These are phyloP conservation scores for Polietes domitor DNA, from an alignment of 2,888 invertebrate genomes.

Conservation along the genomic window DNA sequence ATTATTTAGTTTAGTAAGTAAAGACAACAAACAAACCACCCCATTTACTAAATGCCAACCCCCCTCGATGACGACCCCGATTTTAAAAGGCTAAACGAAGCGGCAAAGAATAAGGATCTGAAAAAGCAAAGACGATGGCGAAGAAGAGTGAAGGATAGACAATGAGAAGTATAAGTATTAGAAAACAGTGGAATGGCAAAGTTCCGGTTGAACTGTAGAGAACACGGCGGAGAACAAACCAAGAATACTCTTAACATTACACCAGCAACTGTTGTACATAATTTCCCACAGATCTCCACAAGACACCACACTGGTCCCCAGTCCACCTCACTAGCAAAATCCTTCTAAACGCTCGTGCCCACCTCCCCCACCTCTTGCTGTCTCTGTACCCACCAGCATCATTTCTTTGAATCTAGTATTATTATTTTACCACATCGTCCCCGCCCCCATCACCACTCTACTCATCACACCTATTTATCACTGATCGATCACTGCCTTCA, in stretches of 20 bases:
- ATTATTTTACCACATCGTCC: background rate
- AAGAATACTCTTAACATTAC: conserved; percentile 72
- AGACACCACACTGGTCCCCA: background rate
- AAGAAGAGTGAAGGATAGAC: conserved; percentile 34
- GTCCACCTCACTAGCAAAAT: background rate
- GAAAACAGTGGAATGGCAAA: conserved; percentile 60
- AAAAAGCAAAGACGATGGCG: conserved; percentile 55
- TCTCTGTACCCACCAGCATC: conserved; percentile 11
- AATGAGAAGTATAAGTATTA: conserved; percentile 7
- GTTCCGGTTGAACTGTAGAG: conserved; percentile 21
- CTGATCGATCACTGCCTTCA: conserved; percentile 3
- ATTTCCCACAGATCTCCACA: conserved; percentile 55
- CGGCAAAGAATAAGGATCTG: conserved; percentile 35
- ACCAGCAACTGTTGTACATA: conserved; percentile 52
- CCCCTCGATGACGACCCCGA: conserved; percentile 62
- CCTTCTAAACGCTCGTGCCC: background rate
- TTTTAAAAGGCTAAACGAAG: conserved; percentile 51
- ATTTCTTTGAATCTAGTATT: background rate
- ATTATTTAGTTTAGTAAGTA: conserved; percentile 66
- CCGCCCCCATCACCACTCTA: conserved; percentile 34
- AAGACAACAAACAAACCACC: conserved; percentile 30
- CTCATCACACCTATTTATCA: conserved; percentile 14
- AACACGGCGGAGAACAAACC: conserved; percentile 64
- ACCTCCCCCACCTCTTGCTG: no score
- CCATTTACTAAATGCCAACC: conserved; percentile 38